Evolutionary conservation across 2,888 invertebrate genomes (phyloP).

Genomic region (Pandemis heparana): DNA sequence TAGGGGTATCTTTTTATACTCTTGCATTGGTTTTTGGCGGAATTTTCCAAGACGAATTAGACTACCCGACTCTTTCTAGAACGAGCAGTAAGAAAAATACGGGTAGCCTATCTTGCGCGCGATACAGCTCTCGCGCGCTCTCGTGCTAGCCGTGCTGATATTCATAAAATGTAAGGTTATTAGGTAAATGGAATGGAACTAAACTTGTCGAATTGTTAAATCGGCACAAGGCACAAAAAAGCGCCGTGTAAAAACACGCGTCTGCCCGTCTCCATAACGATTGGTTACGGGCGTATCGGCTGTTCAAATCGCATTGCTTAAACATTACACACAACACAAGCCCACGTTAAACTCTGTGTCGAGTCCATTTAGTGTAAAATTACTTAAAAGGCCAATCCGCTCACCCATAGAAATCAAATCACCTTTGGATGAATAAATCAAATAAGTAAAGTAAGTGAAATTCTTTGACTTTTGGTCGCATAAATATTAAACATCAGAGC

Average conservation of each 20-base stretch:
- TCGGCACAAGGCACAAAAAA: background rate
- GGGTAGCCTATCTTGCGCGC: too few species aligned
- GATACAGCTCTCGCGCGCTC: too few species aligned
- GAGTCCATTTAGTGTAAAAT: slow-evolving; percentile 36
- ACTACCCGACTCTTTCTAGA: too few species aligned
- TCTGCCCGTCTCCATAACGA: slow-evolving; percentile 36
- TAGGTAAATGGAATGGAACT: background rate
- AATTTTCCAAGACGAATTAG: too few species aligned
- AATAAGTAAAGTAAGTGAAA: too few species aligned
- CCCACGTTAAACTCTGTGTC: slow-evolving; percentile 28
- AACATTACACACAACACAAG: slow-evolving; percentile 25
- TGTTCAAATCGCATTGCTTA: slow-evolving; percentile 40
- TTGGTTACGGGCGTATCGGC: slow-evolving; percentile 39
- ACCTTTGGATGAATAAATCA: background rate
- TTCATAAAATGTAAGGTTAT: too few species aligned
- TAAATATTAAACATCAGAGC: too few species aligned
- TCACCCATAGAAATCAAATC: slow-evolving; percentile 4
- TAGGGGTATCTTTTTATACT: too few species aligned
- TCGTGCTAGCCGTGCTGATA: too few species aligned
- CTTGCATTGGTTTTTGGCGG: too few species aligned
- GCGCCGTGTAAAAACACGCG: slow-evolving; percentile 18
- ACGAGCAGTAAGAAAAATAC: too few species aligned
- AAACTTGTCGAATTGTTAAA: background rate
- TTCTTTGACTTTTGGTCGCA: too few species aligned
- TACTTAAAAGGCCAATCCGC: slow-evolving; percentile 19